Percentiles rank a stretch among this genome's conserved stretches.
phyloP scores from a whole-genome alignment of 2,888 invertebrate species.

The Yponomeuta cagnagella region DNA sequence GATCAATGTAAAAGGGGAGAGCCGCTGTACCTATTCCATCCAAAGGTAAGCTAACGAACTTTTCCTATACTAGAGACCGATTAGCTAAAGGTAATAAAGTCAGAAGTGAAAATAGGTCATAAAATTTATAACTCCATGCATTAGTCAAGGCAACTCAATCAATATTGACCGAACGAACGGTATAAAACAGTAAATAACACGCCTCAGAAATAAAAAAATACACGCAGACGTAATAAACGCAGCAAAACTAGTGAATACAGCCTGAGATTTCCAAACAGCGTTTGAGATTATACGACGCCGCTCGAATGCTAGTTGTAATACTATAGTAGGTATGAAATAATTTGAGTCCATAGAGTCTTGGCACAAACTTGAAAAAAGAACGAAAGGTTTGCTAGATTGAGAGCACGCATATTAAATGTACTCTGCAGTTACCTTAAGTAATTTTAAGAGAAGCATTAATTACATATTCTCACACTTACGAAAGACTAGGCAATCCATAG shows the following conservation, averaged over 20 bases:
- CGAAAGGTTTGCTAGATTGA: neutral
- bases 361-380: neutral
- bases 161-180: neutral
- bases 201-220: neutral
- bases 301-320: neutral
- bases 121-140: neutral
- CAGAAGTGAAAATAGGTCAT: neutral
- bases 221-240: neutral
- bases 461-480: too few species aligned
- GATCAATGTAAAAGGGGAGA: too few species aligned
- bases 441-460: too few species aligned
- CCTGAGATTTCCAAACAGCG: slow-evolving; percentile 6
- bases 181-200: neutral
- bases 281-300: slow-evolving; percentile 2
- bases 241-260: neutral
- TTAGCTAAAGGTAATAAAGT: neutral
- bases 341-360: neutral
- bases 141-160: neutral
- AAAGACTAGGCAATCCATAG: too few species aligned
- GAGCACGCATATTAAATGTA: too few species aligned
- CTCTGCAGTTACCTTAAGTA: too few species aligned
- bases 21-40: too few species aligned
- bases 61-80: neutral
- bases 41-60: too few species aligned
- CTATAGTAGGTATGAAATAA: neutral